A percentile compares a stretch with the other conserved stretches of the same genome.
Evolutionary conservation across 37 sponge, comb jelly and placozoan species (phyloP).

Genomic region (Oopsacas minuta): DNA sequence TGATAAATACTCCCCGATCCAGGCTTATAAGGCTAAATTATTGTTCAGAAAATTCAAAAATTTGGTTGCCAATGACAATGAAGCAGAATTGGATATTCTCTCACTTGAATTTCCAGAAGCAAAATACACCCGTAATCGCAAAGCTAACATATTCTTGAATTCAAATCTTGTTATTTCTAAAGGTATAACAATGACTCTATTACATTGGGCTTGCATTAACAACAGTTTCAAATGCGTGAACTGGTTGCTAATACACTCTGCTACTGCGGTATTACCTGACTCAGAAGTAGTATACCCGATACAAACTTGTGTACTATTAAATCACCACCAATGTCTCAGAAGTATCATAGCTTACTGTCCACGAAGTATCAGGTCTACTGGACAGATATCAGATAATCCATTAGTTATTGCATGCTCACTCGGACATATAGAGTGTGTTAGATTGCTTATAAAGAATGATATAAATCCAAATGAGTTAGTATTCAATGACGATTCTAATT

Average conservation of each 20-base stretch:
- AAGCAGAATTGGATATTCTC: neutral
- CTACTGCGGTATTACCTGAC: neutral
- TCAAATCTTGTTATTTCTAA: neutral
- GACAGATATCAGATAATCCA: neutral
- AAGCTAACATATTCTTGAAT: neutral
- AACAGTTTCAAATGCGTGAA: neutral
- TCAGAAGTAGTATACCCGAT: neutral
- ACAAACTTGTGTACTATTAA: neutral
- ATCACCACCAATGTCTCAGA: neutral
- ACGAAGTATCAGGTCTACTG: neutral
- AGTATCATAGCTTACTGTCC: neutral
- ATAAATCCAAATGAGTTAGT: neutral
- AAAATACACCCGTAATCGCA: neutral
- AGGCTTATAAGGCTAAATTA: neutral
- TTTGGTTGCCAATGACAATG: neutral
- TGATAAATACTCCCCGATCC: neutral
- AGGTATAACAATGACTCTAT: neutral
- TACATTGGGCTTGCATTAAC: neutral
- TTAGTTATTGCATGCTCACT: neutral
- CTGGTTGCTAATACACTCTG: neutral
- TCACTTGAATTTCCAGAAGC: neutral
- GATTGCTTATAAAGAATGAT: neutral
- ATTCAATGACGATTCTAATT: neutral
- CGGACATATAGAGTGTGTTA: slow-evolving; percentile 1
- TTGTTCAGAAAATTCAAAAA: neutral